Percentiles rank a stretch among this genome's conserved stretches.
These are phyloP conservation scores for Epistrophe grossulariae DNA, from an alignment of 2,888 invertebrate species.

Conservation along the genomic window DNA sequence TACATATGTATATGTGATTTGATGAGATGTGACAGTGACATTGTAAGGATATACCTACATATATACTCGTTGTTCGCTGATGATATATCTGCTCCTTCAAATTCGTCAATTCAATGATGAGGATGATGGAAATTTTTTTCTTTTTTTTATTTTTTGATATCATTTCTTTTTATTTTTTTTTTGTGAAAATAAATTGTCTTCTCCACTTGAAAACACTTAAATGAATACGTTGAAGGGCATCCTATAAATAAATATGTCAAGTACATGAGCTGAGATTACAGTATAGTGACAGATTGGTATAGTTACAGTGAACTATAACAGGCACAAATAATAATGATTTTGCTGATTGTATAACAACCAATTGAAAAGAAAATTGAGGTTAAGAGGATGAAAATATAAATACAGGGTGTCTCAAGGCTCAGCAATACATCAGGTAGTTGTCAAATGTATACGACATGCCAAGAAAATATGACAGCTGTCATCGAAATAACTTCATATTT, in stretches of 20 bases:
- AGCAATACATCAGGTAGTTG: too few species aligned
- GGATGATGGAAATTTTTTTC: conserved; percentile 15
- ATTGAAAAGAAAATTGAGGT: conserved; percentile 37
- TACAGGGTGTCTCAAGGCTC: background rate
- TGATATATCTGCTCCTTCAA: conserved; percentile 17
- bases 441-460: too few species aligned
- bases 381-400: background rate
- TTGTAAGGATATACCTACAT: conserved; percentile 18
- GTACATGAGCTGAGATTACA: conserved; percentile 19
- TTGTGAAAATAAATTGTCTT: conserved; percentile 36
- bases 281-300: conserved; percentile 38
- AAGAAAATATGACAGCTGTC: background rate
- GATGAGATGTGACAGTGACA: conserved; percentile 41
- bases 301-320: conserved; percentile 25
- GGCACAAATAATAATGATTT: conserved; percentile 23
- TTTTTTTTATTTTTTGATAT: background rate
- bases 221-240: conserved; percentile 26
- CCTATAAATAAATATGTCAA: conserved; percentile 51
- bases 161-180: background rate
- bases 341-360: conserved; percentile 6
- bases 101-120: conserved; percentile 39
- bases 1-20: too few species aligned
- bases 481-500: background rate
- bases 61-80: background rate
- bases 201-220: conserved; percentile 31